These are phyloP conservation scores for Sebastes schlegelii DNA, from an alignment of 2,113 vertebrate species.

Conservation along the genomic window DNA sequence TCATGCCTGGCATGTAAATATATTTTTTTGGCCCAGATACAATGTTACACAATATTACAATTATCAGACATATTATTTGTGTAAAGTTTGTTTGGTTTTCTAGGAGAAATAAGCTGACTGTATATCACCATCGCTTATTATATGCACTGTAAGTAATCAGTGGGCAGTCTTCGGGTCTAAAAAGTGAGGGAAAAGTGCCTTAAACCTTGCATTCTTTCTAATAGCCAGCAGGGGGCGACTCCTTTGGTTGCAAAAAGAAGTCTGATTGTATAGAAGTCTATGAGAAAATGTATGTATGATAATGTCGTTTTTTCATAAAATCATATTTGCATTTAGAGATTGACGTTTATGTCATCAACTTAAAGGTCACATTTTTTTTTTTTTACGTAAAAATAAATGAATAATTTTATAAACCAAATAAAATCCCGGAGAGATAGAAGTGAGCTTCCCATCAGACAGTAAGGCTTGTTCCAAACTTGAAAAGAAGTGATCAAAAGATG, in stretches of 20 bases:
- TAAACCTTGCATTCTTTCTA: no score
- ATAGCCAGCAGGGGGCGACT: no score
- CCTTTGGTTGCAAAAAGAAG: no score
- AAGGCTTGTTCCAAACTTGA: not conserved
- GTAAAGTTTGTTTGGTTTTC: not conserved
- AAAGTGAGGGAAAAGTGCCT: no score
- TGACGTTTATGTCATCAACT: no score
- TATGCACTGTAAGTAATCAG: not conserved
- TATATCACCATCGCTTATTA: not conserved
- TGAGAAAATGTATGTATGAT: no score
- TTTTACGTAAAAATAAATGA: not conserved
- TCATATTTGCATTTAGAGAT: not conserved
- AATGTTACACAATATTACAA: no score
- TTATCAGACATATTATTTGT: not conserved
- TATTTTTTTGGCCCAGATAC: not conserved
- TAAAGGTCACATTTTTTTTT: not conserved
- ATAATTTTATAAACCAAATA: not conserved
- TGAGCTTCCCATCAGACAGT: not conserved
- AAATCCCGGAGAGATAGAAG: not conserved
- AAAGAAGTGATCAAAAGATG: conserved; percentile 1
- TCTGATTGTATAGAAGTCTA: no score
- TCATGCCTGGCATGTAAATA: not conserved
- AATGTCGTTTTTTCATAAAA: not conserved
- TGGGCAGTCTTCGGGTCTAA: no score
- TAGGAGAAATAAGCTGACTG: not conserved